phyloP scores from a whole-genome alignment of 2,888 invertebrate genomes.

The Drosophila testacea region DNA sequence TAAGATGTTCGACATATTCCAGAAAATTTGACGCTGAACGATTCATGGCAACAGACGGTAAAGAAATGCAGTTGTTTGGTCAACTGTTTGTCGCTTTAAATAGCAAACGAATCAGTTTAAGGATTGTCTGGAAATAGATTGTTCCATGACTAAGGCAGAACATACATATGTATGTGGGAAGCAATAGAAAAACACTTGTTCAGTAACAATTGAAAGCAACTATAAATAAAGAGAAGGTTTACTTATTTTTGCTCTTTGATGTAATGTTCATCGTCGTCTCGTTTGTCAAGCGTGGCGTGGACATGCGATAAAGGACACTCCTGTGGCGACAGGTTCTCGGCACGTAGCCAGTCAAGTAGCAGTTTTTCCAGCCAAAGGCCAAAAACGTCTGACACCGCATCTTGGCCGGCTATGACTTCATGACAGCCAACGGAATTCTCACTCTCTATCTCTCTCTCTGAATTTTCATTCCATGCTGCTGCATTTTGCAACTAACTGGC shows the following conservation, averaged over 20 bases:
- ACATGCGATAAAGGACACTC: constrained; percentile 40
- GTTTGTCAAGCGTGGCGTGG: constrained; percentile 42
- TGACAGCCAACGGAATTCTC: constrained; percentile 55
- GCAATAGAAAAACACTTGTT: constrained; percentile 40
- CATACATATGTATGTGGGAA: constrained; percentile 1
- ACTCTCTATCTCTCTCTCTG: not conserved
- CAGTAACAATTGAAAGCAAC: constrained; percentile 9
- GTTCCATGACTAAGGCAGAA: not conserved
- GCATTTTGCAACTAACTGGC: constrained; percentile 56
- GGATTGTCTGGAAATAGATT: constrained; percentile 1
- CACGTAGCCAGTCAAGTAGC: constrained; percentile 48
- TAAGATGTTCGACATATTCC: constrained; percentile 54
- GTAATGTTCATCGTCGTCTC: constrained; percentile 33
- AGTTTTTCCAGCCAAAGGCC: constrained; percentile 14
- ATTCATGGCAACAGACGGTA: constrained; percentile 54
- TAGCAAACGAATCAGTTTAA: constrained; percentile 16
- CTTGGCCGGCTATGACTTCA: constrained; percentile 42
- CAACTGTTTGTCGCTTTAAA: constrained; percentile 25
- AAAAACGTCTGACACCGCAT: constrained; percentile 34
- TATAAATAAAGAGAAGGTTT: constrained; percentile 17
- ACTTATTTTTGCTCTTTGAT: constrained; percentile 11
- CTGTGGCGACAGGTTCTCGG: constrained; percentile 54
- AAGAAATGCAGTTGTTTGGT: constrained; percentile 35
- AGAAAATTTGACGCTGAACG: constrained; percentile 55
- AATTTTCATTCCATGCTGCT: constrained; percentile 23